These are phyloP conservation scores for Forbesichthys agassizii DNA, from an alignment of 2,113 vertebrate genomes.

Conservation along the genomic window DNA sequence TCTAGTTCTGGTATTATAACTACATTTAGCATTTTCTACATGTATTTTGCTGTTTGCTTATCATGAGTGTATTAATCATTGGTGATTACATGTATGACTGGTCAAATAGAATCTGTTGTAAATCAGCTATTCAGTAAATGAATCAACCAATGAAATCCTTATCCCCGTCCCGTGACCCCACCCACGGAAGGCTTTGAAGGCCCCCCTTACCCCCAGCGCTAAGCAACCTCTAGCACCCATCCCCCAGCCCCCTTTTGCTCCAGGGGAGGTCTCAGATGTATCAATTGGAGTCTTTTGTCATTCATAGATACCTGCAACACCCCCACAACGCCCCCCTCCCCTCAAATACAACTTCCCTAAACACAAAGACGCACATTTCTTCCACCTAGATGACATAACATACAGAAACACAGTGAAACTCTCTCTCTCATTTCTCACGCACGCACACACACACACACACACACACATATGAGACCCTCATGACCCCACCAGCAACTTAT, in stretches of 20 bases:
- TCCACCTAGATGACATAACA: background rate
- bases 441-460: background rate
- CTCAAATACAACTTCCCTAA: background rate
- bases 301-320: background rate
- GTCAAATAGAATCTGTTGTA: no score
- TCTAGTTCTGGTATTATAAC: no score
- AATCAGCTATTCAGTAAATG: background rate
- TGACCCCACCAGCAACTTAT: conserved; percentile 27
- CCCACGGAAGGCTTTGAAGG: background rate
- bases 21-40: no score
- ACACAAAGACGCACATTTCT: background rate
- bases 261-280: conserved; percentile 35
- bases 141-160: background rate
- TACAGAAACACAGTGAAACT: background rate
- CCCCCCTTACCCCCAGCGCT: conserved; percentile 2
- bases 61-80: no score
- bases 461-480: background rate
- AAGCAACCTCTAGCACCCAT: conserved; percentile 17
- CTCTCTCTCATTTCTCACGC: background rate
- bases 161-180: background rate
- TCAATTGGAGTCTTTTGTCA: conserved; percentile 55
- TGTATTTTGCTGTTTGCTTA: no score
- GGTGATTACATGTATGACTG: no score
- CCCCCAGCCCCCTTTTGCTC: background rate
- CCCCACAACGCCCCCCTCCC: background rate